Evolutionary conservation across 1,140 invertebrate species (phyloP).

Genomic region (Platorchestia sp.): DNA sequence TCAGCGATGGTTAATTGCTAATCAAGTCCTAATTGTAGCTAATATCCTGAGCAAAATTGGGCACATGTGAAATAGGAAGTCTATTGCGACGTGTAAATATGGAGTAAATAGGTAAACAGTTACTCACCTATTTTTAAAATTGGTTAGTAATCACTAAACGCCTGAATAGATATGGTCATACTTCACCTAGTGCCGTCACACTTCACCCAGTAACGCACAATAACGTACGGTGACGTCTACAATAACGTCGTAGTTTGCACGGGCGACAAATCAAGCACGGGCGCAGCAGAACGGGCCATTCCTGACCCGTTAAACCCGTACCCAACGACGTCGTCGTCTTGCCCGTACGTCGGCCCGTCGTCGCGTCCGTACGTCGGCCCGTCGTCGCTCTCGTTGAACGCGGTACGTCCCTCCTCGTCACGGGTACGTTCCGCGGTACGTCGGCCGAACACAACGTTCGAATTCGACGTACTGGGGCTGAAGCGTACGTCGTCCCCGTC

Average conservation of each 20-base stretch:
- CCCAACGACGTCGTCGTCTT: not conserved
- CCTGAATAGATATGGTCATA: too few relatives aligned
- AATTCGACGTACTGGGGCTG: not conserved
- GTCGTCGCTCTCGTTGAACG: conserved; percentile 5
- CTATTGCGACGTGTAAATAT: too few relatives aligned
- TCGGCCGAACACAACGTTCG: not conserved
- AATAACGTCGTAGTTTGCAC: not conserved
- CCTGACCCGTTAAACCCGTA: not conserved
- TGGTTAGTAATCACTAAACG: too few relatives aligned
- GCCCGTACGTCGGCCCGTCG: not conserved
- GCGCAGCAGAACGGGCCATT: not conserved
- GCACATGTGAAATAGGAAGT: too few relatives aligned
- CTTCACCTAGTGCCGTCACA: too few relatives aligned
- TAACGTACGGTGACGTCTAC: too few relatives aligned
- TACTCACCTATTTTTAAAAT: too few relatives aligned
- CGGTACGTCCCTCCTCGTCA: not conserved
- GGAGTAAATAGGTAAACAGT: too few relatives aligned
- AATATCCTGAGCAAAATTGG: too few relatives aligned
- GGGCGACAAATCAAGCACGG: not conserved
- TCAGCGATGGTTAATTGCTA: too few relatives aligned
- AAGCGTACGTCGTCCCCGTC: not conserved
- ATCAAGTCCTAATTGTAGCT: too few relatives aligned
- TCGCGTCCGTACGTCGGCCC: not conserved
- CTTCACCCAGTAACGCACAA: too few relatives aligned
- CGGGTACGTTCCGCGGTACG: not conserved